Evolutionary conservation across 2,113 vertebrate genomes (phyloP), one percentile per base, ranked within the genome.

Genomic region (Mobula birostris): DNA sequence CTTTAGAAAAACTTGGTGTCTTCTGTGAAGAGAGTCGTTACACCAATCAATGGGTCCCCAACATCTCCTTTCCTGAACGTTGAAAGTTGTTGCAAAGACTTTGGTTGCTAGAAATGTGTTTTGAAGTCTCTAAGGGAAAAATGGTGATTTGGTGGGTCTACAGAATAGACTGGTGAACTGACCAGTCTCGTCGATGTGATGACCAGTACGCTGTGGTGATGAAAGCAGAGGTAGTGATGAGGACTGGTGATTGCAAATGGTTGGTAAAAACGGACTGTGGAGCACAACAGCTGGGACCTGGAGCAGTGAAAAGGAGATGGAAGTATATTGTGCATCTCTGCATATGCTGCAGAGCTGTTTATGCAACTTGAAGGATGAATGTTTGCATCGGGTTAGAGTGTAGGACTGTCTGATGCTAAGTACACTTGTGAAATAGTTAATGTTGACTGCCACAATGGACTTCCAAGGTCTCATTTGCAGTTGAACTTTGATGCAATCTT

Each of bases 1-100:
- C 97, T 68, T 96, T 99, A 95, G 98, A 99, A 95, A 98, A 98
- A 85, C 97, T 99, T 95, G 97, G 96, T 72, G 95, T 96, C 2
- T 99, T 99, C 94, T 99, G 99, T 0, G 98, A 99, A 94, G 98
- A 99, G 94, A 98, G 98, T 79, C 97, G 98, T 93, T 98, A 97
- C 70, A 95, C 97, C 94, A 99, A 98, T 36, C 98, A 99, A 96
- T 99, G 99, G 99, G 98, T 99, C 91, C 99, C 99, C 68, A 96
- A 96, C 58, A 97, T 99, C 95, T 97, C 98, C 15, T 97, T 99
- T 74, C 98, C 99, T 0, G 98, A 99, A 95, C 98, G 98, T 96
- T 97, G 97, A 97, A 48, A 94, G 63, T 93, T 92, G 32, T 72
- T 74, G 68, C 91, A 76, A 24, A 24, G 91, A 93, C 19, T 72